Base-by-base conservation (phyloP, 1,140 invertebrate genomes). In the Panagrolaimus sp. region DNA sequence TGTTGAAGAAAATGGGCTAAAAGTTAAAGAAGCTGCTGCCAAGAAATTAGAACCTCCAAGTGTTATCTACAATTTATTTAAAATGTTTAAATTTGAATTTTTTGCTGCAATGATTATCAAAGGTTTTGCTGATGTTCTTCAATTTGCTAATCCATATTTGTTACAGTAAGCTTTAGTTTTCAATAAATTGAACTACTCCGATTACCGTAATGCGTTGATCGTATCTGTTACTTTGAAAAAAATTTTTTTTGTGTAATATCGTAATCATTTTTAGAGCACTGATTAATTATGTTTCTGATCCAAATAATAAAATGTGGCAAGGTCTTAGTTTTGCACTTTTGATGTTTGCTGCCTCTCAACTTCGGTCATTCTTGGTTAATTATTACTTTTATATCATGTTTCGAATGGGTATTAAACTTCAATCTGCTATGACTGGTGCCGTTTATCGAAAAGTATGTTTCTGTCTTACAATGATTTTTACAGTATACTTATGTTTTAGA, bases 141-240 rank as follows among this genome's bases (percentile, higher is more conserved):
- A 80, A 67, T 83, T 82, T 65, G 72, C 75, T 12, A 83, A 80
- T 69, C 80, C 80, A 2, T 72, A 77, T 32, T 67, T 82, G 48
- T 69, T 83, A 44, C 76, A 80, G 79, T 80, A 44, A 69, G 66
- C n/a, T n/a, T n/a, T n/a, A n/a, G n/a, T n/a, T n/a, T n/a, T n/a
- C n/a, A n/a, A n/a, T n/a, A n/a, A n/a, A n/a, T n/a, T n/a, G n/a
- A n/a, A n/a, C n/a, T n/a, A n/a, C n/a, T n/a, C n/a, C n/a, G n/a
- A n/a, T n/a, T n/a, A n/a, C n/a, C n/a, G n/a, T n/a, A n/a, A n/a
- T n/a, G n/a, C n/a, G n/a, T n/a, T n/a, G n/a, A n/a, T n/a, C n/a
- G n/a, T n/a, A n/a, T n/a, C n/a, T n/a, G n/a, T n/a, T n/a, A n/a
- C n/a, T n/a, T n/a, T n/a, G n/a, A n/a, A n/a, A n/a, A n/a, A n/a